These are phyloP conservation scores for Platichthys flesus DNA, from an alignment of 2,113 vertebrate genomes.

Conservation along the genomic window DNA sequence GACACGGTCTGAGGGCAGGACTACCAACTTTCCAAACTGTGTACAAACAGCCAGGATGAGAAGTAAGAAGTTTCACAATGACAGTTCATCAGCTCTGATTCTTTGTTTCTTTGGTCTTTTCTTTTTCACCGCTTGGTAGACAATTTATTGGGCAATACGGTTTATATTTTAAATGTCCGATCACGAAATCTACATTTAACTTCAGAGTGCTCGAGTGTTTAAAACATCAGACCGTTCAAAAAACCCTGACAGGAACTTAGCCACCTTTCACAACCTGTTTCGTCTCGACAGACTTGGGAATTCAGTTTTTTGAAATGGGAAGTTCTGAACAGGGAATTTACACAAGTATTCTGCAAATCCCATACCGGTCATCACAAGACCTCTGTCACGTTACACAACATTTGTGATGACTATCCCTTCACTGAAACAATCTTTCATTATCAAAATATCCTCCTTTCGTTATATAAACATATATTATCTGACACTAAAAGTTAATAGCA, in stretches of 20 bases:
- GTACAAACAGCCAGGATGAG: constrained; percentile 30
- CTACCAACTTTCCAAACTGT: constrained; percentile 67
- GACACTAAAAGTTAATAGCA: neutral
- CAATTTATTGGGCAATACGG: too few species aligned
- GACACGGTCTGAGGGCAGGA: neutral
- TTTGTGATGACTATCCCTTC: neutral
- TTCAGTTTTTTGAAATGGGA: constrained; percentile 12
- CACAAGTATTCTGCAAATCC: too few species aligned
- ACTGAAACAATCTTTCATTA: neutral
- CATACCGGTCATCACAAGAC: neutral
- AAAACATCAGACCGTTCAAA: neutral
- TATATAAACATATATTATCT: too few species aligned
- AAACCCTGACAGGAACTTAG: too few species aligned
- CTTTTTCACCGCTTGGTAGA: too few species aligned
- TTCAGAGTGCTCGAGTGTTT: neutral
- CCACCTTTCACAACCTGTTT: constrained; percentile 14
- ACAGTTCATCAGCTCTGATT: neutral
- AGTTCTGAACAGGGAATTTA: constrained; percentile 28
- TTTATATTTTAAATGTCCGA: too few species aligned
- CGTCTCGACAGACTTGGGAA: neutral
- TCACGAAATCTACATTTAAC: too few species aligned
- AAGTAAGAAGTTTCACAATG: constrained; percentile 71
- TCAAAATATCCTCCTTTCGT: neutral
- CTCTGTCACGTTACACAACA: too few species aligned
- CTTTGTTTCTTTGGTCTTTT: neutral